A percentile compares a stretch with the other conserved stretches of the same genome.
phyloP scores from a whole-genome alignment of 2,797 vertebrate genomes.

The Fistularia tabacaria region DNA sequence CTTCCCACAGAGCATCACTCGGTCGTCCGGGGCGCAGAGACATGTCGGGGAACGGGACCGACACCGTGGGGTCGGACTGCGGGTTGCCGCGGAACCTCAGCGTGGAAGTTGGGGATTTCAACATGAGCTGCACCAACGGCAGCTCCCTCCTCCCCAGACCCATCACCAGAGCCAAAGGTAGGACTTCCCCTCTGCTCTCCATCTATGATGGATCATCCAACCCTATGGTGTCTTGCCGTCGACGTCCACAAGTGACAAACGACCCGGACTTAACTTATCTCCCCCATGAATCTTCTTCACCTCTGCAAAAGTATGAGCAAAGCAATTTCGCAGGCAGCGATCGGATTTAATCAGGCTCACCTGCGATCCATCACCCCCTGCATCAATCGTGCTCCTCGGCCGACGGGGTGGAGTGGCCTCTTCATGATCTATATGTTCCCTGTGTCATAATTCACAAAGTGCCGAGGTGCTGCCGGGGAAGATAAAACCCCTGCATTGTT shows the following conservation, averaged over 20 bases:
- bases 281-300: no score
- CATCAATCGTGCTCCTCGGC: no score
- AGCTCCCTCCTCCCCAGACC: constrained; percentile 24
- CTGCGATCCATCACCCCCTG: no score
- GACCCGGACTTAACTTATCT: no score
- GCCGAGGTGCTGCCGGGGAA: constrained; percentile 16
- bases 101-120: constrained; percentile 35
- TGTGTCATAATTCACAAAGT: constrained; percentile 4
- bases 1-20: not conserved
- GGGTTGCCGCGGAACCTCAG: constrained; percentile 51
- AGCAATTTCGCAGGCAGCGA: no score
- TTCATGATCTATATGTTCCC: constrained; percentile 13
- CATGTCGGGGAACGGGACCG: constrained; percentile 40
- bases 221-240: no score
- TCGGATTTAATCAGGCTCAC: no score
- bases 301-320: no score
- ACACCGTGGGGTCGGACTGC: constrained; percentile 21
- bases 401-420: not conserved
- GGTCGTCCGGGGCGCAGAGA: not conserved
- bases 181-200: no score
- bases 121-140: constrained; percentile 38
- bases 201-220: no score
- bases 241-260: no score
- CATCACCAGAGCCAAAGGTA: constrained; percentile 37
- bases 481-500: constrained; percentile 17